These are phyloP conservation scores for Atrichornis clamosus DNA, from an alignment of 2,113 vertebrate species.

Conservation along the genomic window DNA sequence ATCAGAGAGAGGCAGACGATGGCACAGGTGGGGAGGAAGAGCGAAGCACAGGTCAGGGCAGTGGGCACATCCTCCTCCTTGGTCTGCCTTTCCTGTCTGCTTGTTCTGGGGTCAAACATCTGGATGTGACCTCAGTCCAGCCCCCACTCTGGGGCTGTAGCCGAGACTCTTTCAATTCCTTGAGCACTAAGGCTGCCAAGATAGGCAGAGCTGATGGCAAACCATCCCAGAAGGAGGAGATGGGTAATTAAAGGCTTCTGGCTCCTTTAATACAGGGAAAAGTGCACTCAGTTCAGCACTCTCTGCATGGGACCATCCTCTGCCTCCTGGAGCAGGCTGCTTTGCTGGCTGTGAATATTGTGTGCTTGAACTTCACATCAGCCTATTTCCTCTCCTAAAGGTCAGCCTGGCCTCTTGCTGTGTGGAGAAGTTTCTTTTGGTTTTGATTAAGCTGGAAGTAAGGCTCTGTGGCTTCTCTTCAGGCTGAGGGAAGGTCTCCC, in stretches of 20 bases:
- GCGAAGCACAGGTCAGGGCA: neutral
- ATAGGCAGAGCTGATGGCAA: neutral
- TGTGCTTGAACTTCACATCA: neutral
- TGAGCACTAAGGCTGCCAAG: neutral
- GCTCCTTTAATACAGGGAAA: neutral
- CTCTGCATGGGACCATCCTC: neutral
- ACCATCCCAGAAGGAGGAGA: neutral
- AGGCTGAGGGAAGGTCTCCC: neutral
- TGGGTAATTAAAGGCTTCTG: neutral
- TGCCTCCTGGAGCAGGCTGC: neutral
- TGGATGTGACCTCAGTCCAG: neutral
- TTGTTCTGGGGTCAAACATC: neutral
- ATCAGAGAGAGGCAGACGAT: neutral
- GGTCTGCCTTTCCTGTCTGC: neutral
- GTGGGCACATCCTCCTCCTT: neutral
- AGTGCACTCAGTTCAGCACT: accelerated
- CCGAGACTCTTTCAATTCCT: neutral
- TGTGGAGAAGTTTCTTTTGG: neutral
- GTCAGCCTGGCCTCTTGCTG: neutral
- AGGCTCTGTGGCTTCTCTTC: neutral
- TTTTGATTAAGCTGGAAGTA: neutral
- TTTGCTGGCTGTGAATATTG: accelerated
- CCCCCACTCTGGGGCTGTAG: neutral
- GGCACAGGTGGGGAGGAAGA: neutral
- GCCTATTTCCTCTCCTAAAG: neutral